Evolutionary conservation across 2,113 vertebrate genomes (phyloP), one percentile per base, ranked within the genome.

Genomic region (Zeus faber): DNA sequence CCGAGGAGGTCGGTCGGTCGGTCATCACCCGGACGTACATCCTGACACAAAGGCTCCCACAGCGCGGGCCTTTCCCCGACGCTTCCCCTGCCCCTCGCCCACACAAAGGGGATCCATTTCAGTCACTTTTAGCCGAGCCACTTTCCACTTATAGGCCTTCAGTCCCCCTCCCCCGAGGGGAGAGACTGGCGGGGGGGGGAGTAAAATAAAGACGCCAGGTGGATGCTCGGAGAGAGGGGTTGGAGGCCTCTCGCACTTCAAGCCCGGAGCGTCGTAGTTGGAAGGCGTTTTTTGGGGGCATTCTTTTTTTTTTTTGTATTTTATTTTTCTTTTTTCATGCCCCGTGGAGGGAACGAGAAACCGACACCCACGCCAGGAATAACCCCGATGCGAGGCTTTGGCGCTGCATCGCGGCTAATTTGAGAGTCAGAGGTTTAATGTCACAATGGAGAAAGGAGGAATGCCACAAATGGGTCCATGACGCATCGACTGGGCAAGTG

Each of bases 61-160:
- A 56, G 70, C 26, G 49, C 77, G 72, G 64, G 71, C 2, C 62
- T 23, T 67, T 68, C 63, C 75, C 54, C 44, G 17, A 44, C 54
- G 16, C 67, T 63, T 67, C 62, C 68, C 33, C 63, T n/a, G 18
- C 33, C 49, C 22, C 65, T 65, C 43, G 8, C 58, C 24, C 72
- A 67, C 77, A 86, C 75, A 83, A 86, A 80, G 67, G 70, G 65
- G 79, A 87, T 81, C 73, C 72, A 84, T 85, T 87, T 80, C 84
- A 79, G 37, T 54, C 27, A 16, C 76, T 82, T 82, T 79, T 58
- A 82, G 72, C 78, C 50, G 58, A 47, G 24, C 70, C 62, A 69
- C 79, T 76, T 68, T 75, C 78, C 48, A 21, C 76, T 58, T 55
- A 9, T 14, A 69, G 80, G 13, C 53, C 59, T 55, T 44, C 50